Base-by-base conservation (phyloP, 2,888 invertebrate species). In the Spisula solida region DNA sequence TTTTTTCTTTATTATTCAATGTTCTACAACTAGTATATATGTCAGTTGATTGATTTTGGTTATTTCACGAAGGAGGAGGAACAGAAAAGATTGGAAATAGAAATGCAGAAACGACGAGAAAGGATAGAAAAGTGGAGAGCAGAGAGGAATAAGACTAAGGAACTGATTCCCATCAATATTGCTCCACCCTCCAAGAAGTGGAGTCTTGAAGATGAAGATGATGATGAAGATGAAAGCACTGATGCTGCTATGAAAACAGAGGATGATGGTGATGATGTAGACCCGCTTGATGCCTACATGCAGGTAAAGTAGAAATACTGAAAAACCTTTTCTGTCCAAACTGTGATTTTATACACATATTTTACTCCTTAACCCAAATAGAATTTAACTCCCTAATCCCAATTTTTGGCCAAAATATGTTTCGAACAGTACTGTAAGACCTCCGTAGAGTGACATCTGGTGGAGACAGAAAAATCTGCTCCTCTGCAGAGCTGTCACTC, bases 221-320 rank as follows among this genome's bases (percentile, higher is more conserved):
- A 98, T 92, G 99, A 99, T 87, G 96, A 96, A 82, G 96, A 96
- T 41, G 95, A 95, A 18, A 94, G 98, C 98, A 97, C 97, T 93
- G 86, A 94, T 79, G 96, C 97, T 80, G 97, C 96, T 29, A 88
- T 92, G 34, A 93, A 94, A 47, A 92, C 93, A 41, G 93, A 93
- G 34, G 93, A 93, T 18, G 95, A 94, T 88, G 41, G 41, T 41
- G 95, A 95, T 91, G 96, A 96, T 84, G 92, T 95, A 18, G 99
- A 99, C 97, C 98, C 99, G 0, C 97, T 99, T 48, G 99, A 99
- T 97, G 99, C 99, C 10, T 99, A 98, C 96, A 99, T 99, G 99
- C 98, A 98, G 97, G 98, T 96, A 88, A n/a, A n/a, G n/a, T n/a
- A n/a, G n/a, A n/a, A n/a, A n/a, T n/a, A n/a, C n/a, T n/a, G n/a